Evolutionary conservation across 2,797 vertebrate species (phyloP).

Genomic region (Eupleurogrammus muticus): DNA sequence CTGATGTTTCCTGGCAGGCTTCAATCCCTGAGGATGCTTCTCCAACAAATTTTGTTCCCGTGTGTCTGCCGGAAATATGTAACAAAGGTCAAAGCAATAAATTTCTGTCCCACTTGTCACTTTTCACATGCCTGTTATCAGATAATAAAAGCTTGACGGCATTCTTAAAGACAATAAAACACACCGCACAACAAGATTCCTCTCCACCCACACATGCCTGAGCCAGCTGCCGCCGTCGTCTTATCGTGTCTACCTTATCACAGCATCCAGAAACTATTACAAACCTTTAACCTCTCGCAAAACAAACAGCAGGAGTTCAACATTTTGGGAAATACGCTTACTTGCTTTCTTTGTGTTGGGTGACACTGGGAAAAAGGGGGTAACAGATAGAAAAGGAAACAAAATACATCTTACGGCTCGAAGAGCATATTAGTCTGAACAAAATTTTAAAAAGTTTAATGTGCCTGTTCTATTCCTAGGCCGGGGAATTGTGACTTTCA

Average conservation of each 20-base stretch:
- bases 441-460: too few species aligned
- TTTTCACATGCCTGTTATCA: constrained; percentile 33
- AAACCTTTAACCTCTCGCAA: constrained; percentile 15
- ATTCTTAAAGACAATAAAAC: constrained; percentile 34
- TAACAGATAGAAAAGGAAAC: neutral
- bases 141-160: constrained; percentile 29
- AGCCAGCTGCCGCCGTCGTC: neutral
- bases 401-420: neutral
- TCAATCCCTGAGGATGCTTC: constrained; percentile 28
- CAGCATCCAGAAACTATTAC: neutral
- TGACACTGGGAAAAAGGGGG: neutral
- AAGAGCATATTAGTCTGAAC: too few species aligned
- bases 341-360: neutral
- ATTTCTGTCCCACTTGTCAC: constrained; percentile 19
- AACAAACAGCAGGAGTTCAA: neutral
- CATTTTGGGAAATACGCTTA: neutral
- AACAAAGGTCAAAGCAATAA: constrained; percentile 37
- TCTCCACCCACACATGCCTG: constrained; percentile 11
- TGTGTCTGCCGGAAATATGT: constrained; percentile 37
- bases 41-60: constrained; percentile 31
- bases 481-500: too few species aligned
- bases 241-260: constrained; percentile 1
- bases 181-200: neutral
- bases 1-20: constrained; percentile 29
- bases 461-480: too few species aligned